phyloP scores from a whole-genome alignment of 2,113 vertebrate genomes.

The Phaethon lepturus region DNA sequence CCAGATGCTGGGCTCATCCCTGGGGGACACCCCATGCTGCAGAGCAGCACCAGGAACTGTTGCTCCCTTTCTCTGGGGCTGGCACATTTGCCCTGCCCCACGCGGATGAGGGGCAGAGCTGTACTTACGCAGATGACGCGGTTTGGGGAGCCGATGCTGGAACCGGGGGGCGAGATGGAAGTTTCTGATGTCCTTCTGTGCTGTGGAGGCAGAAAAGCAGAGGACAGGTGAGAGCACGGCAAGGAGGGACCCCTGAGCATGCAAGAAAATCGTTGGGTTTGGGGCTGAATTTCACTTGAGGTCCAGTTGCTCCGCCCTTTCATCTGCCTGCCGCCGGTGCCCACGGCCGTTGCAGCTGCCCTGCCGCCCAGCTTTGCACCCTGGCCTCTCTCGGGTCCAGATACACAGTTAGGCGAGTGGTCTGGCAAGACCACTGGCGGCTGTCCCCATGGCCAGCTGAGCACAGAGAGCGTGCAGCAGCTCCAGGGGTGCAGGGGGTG shows the following conservation, averaged over 20 bases:
- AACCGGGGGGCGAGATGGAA: slow-evolving; percentile 95
- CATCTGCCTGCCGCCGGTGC: neutral
- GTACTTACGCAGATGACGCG: slow-evolving; percentile 95
- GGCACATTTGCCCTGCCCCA: accelerated
- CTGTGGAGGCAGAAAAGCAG: slow-evolving; percentile 75
- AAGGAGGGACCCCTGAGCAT: neutral
- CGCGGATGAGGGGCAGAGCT: accelerated
- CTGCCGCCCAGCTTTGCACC: neutral
- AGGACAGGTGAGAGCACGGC: neutral
- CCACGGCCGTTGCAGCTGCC: neutral
- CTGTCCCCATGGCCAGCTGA: neutral
- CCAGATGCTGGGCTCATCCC: neutral
- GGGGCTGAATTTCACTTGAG: neutral
- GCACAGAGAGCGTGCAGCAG: neutral
- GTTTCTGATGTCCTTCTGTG: slow-evolving; percentile 95
- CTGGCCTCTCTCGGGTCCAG: neutral
- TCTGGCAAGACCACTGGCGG: neutral
- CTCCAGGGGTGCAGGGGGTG: accelerated
- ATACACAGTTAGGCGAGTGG: neutral
- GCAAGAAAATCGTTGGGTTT: accelerated
- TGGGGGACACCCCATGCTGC: neutral
- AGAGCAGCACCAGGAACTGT: neutral
- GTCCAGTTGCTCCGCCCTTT: neutral
- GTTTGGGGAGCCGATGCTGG: slow-evolving; percentile 94
- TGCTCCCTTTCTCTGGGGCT: accelerated